Conservation (phyloP, 2,888 invertebrate species). For the Rotaria socialis region DNA sequence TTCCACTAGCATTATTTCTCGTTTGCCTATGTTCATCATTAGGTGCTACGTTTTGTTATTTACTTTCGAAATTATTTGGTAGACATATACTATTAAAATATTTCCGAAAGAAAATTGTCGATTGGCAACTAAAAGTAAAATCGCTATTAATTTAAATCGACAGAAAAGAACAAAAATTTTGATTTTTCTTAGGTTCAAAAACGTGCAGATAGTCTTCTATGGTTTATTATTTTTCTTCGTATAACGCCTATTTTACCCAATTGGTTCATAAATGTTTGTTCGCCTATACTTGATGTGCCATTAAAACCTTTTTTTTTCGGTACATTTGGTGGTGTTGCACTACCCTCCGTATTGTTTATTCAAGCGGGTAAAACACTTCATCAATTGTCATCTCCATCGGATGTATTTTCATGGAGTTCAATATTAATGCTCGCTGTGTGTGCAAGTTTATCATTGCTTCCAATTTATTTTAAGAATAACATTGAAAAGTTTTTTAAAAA, state of each 20-base stretch:
- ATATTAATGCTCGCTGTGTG: slow-evolving; percentile 72
- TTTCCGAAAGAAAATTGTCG: slow-evolving; percentile 77
- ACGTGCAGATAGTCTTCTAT: slow-evolving; percentile 81
- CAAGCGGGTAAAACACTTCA: slow-evolving; percentile 94
- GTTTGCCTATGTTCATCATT: slow-evolving; percentile 80
- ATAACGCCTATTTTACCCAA: slow-evolving; percentile 96
- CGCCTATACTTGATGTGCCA: slow-evolving; percentile 93
- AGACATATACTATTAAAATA: slow-evolving; percentile 76
- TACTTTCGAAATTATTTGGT: slow-evolving; percentile 83
- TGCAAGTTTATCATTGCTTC: slow-evolving; percentile 77
- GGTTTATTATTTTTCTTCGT: slow-evolving; percentile 91
- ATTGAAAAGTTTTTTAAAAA: slow-evolving; percentile 11
- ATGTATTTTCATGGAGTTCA: slow-evolving; percentile 56
- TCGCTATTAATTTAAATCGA: too few relatives aligned
- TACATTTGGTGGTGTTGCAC: slow-evolving; percentile 76
- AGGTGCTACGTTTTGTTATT: slow-evolving; percentile 89
- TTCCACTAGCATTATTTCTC: slow-evolving; percentile 77
- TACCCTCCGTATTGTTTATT: slow-evolving; percentile 92
- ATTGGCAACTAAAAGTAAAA: slow-evolving; percentile 77
- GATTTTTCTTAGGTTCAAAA: slow-evolving; percentile 58
- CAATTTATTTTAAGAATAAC: slow-evolving; percentile 64
- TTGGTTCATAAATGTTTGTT: slow-evolving; percentile 95
- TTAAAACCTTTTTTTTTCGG: slow-evolving; percentile 84
- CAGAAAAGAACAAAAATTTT: background rate
- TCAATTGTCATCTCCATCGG: slow-evolving; percentile 67